Evolutionary conservation across 2,797 vertebrate species (phyloP), one percentile per base, ranked within the genome.

Genomic region (Helarctos malayanus): DNA sequence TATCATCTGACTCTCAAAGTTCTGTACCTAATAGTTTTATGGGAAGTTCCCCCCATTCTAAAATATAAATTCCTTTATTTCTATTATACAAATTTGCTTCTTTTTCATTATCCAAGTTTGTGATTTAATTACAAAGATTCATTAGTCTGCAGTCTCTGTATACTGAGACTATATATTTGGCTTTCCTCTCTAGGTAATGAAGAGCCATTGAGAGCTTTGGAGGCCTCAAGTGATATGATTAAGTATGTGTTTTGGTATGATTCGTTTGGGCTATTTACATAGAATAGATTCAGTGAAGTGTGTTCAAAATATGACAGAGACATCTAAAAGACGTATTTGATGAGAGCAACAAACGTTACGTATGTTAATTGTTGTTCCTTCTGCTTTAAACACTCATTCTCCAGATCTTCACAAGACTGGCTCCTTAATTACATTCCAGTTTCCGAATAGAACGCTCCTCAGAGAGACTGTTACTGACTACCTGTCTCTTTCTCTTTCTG

Each of bases 251-350:
- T 92, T 86, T 29, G 19, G 23, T 83, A 41, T 23, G 56, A 52
- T 63, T 86, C 18, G 45, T 49, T 71, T 80, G 38, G 45, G 75
- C 89, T 27, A 21, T 4, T 18, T 49, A 68, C 38, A 1, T 25
- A 75, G 41, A 91, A 65, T 57, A 19, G 18, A 73, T 59, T 87
- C 41, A 95, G 29, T 57, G 19, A 82, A 79, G 15, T 75, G 16
- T 89, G 2, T 86, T 96, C 91, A 69, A 79, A 59, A 94, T 13
- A 56, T 41, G 59, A 4, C 19, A 88, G n/a, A 94, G 49, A 68
- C 19, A 32, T 83, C 6, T 87, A 21, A 93, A 59, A 91, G 32
- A 47, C 35, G 89, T 83, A 59, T 19, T 38, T 76, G 35, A 65
- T 45, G 73, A 94, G 45, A 91, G 1, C 63, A 73, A 52, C 6